phyloP scores from a whole-genome alignment of 1,140 invertebrate species.

The Ceratitis capitata region DNA sequence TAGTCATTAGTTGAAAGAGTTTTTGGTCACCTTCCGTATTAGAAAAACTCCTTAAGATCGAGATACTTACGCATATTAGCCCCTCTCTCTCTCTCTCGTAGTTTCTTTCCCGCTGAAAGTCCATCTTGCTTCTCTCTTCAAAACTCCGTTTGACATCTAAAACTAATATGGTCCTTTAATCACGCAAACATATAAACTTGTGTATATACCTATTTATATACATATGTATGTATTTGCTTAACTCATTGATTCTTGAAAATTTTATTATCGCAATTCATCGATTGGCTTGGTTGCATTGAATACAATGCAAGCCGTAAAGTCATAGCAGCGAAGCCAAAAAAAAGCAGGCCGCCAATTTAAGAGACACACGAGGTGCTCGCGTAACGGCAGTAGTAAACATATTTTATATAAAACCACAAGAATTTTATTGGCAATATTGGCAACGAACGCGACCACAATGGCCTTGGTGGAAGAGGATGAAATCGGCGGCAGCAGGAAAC shows the following conservation, averaged over 20 bases:
- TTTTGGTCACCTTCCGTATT: too few relatives aligned
- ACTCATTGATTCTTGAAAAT: background rate
- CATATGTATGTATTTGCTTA: background rate
- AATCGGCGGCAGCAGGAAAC: background rate
- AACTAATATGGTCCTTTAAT: too few relatives aligned
- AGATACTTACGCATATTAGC: too few relatives aligned
- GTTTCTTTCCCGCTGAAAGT: too few relatives aligned
- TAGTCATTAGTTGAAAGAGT: too few relatives aligned
- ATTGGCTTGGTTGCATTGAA: background rate
- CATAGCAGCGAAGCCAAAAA: background rate
- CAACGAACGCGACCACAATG: conserved; percentile 5
- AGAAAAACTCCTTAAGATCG: too few relatives aligned
- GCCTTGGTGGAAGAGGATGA: background rate
- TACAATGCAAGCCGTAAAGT: background rate
- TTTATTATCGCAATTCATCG: background rate
- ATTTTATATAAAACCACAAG: conserved; percentile 27
- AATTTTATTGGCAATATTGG: conserved; percentile 37
- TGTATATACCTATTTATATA: too few relatives aligned
- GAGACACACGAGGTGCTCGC: background rate
- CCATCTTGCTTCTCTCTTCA: too few relatives aligned
- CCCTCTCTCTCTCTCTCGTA: too few relatives aligned
- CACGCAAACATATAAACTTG: too few relatives aligned
- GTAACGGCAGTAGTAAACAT: background rate
- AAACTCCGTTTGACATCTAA: too few relatives aligned
- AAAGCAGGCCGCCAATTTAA: background rate